Conservation (phyloP, 2,113 vertebrate species). For the Syrmaticus mikado region DNA sequence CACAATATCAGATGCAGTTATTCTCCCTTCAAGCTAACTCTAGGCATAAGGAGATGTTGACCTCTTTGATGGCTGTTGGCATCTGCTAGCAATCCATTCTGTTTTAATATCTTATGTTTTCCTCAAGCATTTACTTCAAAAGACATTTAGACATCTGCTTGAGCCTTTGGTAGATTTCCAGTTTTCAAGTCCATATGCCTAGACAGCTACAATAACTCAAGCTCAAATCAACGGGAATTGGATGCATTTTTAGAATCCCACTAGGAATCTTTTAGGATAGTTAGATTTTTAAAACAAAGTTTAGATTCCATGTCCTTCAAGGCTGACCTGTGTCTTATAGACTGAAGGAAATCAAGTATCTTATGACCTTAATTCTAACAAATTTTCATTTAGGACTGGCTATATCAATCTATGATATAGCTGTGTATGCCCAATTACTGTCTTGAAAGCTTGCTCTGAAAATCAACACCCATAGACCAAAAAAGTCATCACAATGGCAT, state of each 20-base stretch:
- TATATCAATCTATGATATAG: not conserved
- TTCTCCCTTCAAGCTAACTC: not conserved
- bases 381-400: not conserved
- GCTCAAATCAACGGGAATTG: not conserved
- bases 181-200: not conserved
- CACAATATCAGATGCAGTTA: not conserved
- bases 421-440: not conserved
- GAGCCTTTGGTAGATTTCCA: not conserved
- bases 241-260: not conserved
- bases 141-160: not conserved
- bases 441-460: not conserved
- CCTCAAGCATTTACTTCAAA: not conserved
- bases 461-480: not conserved
- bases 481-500: fast-evolving
- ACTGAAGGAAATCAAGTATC: not conserved
- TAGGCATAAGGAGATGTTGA: not conserved
- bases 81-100: not conserved
- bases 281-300: not conserved
- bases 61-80: not conserved
- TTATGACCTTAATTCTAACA: not conserved
- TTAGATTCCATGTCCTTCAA: not conserved
- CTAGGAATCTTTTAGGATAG: not conserved
- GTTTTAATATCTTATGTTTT: not conserved
- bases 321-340: not conserved
- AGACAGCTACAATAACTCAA: not conserved